These are phyloP conservation scores for Salvelinus sp. DNA, from an alignment of 2,113 vertebrate genomes.

Conservation along the genomic window DNA sequence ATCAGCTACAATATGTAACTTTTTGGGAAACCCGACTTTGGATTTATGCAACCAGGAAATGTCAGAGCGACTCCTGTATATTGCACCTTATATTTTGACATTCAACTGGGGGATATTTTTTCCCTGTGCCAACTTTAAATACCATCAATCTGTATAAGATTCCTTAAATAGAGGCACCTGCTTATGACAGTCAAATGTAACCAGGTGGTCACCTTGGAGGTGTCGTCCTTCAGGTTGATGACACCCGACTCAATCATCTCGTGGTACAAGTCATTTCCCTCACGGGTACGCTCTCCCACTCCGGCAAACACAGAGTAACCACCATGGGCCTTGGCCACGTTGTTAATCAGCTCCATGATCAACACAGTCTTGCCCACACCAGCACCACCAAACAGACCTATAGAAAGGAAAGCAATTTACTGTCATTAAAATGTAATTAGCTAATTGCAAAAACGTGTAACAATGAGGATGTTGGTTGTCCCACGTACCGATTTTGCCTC, in stretches of 20 bases:
- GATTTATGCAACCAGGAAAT: too few relatives aligned
- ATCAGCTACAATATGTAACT: too few relatives aligned
- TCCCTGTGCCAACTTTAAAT: too few relatives aligned
- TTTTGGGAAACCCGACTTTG: too few relatives aligned
- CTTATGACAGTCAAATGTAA: not conserved
- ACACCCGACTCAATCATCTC: slow-evolving; percentile 99
- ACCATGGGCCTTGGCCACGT: slow-evolving; percentile 97
- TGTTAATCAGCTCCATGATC: slow-evolving; percentile 99
- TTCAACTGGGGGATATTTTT: too few relatives aligned
- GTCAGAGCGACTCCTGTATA: too few relatives aligned
- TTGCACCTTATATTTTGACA: too few relatives aligned
- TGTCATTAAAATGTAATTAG: not conserved
- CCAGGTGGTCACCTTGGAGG: slow-evolving; percentile 85
- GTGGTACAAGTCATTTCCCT: slow-evolving; percentile 97
- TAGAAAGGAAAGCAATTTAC: not conserved
- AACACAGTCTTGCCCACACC: slow-evolving; percentile 96
- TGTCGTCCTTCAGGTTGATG: slow-evolving; percentile 96
- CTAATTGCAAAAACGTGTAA: not conserved
- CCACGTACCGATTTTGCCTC: slow-evolving; percentile 92
- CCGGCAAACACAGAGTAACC: slow-evolving; percentile 97
- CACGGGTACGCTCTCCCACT: slow-evolving; percentile 93
- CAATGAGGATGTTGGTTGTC: not conserved
- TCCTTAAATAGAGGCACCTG: not conserved
- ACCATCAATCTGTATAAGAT: not conserved
- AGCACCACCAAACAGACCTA: slow-evolving; percentile 94